Conservation (phyloP, 2,113 vertebrate species). For the Sarotherodon lohbergeri region DNA sequence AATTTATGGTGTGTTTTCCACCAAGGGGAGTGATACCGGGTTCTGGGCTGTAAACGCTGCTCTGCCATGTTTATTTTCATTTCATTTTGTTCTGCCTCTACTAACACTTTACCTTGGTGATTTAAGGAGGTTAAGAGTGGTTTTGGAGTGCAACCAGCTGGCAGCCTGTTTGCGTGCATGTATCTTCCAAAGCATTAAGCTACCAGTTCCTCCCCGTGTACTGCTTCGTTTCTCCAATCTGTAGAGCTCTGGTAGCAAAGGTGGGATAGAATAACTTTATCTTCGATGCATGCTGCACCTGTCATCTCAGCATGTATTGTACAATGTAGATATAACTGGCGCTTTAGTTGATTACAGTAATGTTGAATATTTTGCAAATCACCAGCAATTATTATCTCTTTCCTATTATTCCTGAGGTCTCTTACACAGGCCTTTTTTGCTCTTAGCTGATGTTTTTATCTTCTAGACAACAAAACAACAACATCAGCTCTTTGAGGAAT, state of each 20-base stretch:
- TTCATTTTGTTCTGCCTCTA: constrained; percentile 64
- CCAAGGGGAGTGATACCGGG: constrained; percentile 60
- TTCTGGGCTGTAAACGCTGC: constrained; percentile 65
- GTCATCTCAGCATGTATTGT: neutral
- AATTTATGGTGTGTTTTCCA: constrained; percentile 66
- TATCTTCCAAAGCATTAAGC: neutral
- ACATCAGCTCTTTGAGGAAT: neutral
- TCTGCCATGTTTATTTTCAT: constrained; percentile 68
- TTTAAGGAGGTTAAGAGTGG: constrained; percentile 58
- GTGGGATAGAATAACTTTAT: neutral
- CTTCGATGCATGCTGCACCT: neutral
- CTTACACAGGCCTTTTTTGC: neutral
- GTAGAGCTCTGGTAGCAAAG: neutral
- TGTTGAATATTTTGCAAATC: neutral
- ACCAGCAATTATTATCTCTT: neutral
- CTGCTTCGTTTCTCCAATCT: neutral
- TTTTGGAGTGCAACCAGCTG: constrained; percentile 56
- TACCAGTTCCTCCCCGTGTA: neutral
- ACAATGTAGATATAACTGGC: neutral
- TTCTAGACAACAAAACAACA: neutral
- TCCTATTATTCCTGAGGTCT: neutral
- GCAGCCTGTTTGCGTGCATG: neutral
- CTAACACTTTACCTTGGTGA: constrained; percentile 65
- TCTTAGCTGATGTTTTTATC: neutral
- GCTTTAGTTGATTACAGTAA: neutral